A percentile compares a stretch with the other conserved stretches of the same genome.
phyloP scores from a whole-genome alignment of 2,888 invertebrate genomes.

The Thymelicus sylvestris region DNA sequence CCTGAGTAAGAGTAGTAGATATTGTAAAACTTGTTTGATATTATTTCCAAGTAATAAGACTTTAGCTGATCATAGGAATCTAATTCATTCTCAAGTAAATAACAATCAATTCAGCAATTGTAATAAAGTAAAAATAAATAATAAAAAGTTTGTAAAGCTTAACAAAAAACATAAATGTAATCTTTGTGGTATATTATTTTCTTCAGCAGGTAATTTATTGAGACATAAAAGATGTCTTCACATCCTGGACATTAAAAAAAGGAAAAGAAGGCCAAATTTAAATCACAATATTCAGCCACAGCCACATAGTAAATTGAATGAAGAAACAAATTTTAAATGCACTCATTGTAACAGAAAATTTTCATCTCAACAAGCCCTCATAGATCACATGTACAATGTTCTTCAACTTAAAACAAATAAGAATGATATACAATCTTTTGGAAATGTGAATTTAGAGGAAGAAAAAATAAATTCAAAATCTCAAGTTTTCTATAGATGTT shows the following conservation, averaged over 20 bases:
- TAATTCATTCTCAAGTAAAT: conserved; percentile 40
- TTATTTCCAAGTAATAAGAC: conserved; percentile 55
- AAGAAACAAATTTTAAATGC: conserved; percentile 46
- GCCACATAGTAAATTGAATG: background rate
- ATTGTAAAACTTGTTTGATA: conserved; percentile 62
- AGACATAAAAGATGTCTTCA: conserved; percentile 52
- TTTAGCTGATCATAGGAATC: conserved; percentile 48
- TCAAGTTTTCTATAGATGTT: conserved; percentile 47
- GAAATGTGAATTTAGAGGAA: conserved; percentile 19
- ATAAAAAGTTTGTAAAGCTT: conserved; percentile 5
- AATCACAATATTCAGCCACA: conserved; percentile 7
- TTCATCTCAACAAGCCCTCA: conserved; percentile 55
- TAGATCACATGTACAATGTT: conserved; percentile 67
- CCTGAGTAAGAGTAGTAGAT: conserved; percentile 57
- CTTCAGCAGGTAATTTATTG: conserved; percentile 43
- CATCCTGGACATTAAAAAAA: conserved; percentile 18
- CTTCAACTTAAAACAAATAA: conserved; percentile 45
- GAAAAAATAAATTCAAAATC: conserved; percentile 1
- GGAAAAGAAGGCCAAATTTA: conserved; percentile 15
- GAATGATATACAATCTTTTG: background rate
- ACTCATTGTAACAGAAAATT: conserved; percentile 64
- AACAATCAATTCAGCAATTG: conserved; percentile 14
- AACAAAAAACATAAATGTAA: conserved; percentile 45
- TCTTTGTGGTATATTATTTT: conserved; percentile 48
- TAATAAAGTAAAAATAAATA: conserved; percentile 7